Evolutionary conservation across 2,113 vertebrate genomes (phyloP).

Genomic region (Tetrax tetrax): DNA sequence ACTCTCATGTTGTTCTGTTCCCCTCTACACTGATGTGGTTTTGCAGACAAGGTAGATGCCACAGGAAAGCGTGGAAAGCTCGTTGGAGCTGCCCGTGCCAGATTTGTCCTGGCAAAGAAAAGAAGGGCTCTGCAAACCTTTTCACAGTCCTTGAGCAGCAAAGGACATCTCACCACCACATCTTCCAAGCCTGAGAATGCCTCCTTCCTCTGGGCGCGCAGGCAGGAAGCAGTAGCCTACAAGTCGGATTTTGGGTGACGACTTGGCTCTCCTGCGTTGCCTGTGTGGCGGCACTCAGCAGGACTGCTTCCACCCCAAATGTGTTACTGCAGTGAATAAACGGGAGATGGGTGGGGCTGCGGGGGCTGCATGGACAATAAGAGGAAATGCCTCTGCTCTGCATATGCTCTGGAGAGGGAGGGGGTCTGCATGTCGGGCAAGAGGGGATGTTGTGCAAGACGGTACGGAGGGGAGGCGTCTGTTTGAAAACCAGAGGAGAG

Average conservation of each 20-base stretch:
- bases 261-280: neutral
- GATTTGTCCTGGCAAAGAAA: neutral
- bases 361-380: conserved; percentile 4
- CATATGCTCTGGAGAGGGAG: neutral
- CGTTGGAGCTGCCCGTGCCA: neutral
- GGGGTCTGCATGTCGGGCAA: neutral
- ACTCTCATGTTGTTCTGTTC: neutral
- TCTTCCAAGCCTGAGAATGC: neutral
- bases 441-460: neutral
- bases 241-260: neutral
- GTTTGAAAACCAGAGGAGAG: neutral
- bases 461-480: neutral
- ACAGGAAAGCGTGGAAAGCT: neutral
- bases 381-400: conserved; percentile 49
- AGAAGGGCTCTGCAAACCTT: neutral
- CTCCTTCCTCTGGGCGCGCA: neutral
- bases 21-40: accelerated
- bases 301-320: neutral
- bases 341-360: conserved; percentile 5
- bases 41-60: neutral
- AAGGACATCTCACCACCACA: neutral
- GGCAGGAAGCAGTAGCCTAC: neutral
- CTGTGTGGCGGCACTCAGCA: neutral
- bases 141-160: neutral
- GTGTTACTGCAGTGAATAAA: neutral